A percentile compares a stretch with the other conserved stretches of the same genome.
Conservation (phyloP, 2,113 vertebrate genomes). For the Mesocricetus auratus region DNA sequence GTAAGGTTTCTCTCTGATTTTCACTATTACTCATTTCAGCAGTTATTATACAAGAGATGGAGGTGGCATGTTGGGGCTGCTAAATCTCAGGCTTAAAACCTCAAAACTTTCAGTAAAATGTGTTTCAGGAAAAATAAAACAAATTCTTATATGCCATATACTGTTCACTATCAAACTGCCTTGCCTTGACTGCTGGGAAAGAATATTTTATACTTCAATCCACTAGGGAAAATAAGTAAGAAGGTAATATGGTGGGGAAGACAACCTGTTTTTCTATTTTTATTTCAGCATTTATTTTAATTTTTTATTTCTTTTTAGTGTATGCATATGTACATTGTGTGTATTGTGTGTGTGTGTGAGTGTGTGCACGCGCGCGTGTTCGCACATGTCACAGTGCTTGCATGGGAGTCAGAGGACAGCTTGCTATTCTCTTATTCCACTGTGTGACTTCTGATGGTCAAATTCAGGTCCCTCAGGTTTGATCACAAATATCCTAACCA, state of each 20-base stretch:
- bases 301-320: not conserved
- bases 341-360: no score
- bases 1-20: not conserved
- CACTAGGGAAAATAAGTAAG: fast-evolving
- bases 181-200: not conserved
- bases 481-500: not conserved
- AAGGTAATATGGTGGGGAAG: fast-evolving
- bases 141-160: not conserved
- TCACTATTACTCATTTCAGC: not conserved
- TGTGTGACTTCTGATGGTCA: not conserved
- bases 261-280: not conserved
- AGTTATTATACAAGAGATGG: not conserved
- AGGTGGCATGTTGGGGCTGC: not conserved
- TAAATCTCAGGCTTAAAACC: not conserved
- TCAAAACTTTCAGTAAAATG: not conserved
- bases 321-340: no score
- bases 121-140: not conserved
- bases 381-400: not conserved
- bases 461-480: fast-evolving
- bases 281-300: not conserved
- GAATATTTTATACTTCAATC: not conserved
- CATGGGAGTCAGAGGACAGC: not conserved
- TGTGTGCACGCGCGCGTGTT: no score
- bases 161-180: not conserved
- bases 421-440: not conserved